Conservation (phyloP, 1,140 invertebrate genomes). For the Drosophila suzukii region DNA sequence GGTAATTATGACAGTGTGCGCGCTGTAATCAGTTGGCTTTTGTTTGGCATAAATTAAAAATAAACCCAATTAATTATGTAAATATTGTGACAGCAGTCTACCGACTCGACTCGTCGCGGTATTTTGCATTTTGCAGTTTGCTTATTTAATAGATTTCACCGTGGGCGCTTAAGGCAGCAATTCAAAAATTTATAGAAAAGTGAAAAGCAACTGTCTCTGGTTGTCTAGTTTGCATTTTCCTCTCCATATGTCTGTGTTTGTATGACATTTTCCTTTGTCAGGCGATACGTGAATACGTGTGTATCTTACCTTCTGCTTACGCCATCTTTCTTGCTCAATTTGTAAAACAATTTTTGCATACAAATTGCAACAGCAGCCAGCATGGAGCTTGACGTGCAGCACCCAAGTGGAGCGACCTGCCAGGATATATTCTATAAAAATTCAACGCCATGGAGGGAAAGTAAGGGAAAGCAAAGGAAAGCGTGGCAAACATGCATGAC, state of each 20-base stretch:
- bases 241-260: neutral
- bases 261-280: constrained; percentile 29
- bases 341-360: constrained; percentile 83
- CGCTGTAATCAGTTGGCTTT: constrained; percentile 69
- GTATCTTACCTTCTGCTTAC: constrained; percentile 65
- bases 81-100: constrained; percentile 60
- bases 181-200: constrained; percentile 76
- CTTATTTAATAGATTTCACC: constrained; percentile 26
- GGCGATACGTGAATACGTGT: constrained; percentile 16
- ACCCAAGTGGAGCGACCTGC: constrained; percentile 50
- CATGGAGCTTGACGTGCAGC: constrained; percentile 65
- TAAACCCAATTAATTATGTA: constrained; percentile 81
- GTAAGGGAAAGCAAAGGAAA: constrained; percentile 15
- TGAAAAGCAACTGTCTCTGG: constrained; percentile 66
- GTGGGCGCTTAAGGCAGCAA: constrained; percentile 34
- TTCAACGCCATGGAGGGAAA: constrained; percentile 47
- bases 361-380: constrained; percentile 77
- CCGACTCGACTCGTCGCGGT: constrained; percentile 11
- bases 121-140: constrained; percentile 22
- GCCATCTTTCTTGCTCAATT: constrained; percentile 82
- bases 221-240: constrained; percentile 32
- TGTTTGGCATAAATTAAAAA: constrained; percentile 77
- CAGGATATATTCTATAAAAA: constrained; percentile 68
- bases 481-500: constrained; percentile 78
- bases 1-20: constrained; percentile 15